Conservation (phyloP, 2,113 vertebrate species). For the Collichthys lucidus region DNA sequence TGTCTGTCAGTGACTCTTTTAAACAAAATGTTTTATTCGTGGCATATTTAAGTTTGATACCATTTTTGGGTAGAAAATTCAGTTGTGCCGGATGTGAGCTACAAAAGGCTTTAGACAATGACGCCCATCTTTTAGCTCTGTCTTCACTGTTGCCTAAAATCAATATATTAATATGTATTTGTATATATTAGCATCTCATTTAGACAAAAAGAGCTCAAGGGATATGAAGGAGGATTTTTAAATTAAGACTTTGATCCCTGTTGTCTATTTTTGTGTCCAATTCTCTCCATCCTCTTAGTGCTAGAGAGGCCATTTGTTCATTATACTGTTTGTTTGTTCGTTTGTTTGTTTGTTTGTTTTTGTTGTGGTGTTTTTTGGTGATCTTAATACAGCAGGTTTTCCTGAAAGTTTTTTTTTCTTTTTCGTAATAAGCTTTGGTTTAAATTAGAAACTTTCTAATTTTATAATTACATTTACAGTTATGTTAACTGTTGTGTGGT, state of each 20-base stretch:
- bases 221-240: background rate
- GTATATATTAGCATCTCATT: background rate
- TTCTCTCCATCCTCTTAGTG: background rate
- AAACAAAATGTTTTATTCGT: background rate
- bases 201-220: background rate
- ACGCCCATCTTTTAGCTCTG: background rate
- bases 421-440: background rate
- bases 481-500: background rate
- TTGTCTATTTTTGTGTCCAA: background rate
- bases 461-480: no score
- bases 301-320: background rate
- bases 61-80: background rate
- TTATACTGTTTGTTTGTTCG: no score
- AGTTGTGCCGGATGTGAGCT: background rate
- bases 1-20: background rate
- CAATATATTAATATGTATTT: background rate
- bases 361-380: no score
- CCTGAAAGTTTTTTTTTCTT: background rate
- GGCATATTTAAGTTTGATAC: background rate
- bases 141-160: background rate
- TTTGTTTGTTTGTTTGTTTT: no score
- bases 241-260: background rate
- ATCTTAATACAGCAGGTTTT: background rate
- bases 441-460: no score
- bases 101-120: background rate